Evolutionary conservation across 2,888 invertebrate genomes (phyloP).

Genomic region (Unio pictorum): DNA sequence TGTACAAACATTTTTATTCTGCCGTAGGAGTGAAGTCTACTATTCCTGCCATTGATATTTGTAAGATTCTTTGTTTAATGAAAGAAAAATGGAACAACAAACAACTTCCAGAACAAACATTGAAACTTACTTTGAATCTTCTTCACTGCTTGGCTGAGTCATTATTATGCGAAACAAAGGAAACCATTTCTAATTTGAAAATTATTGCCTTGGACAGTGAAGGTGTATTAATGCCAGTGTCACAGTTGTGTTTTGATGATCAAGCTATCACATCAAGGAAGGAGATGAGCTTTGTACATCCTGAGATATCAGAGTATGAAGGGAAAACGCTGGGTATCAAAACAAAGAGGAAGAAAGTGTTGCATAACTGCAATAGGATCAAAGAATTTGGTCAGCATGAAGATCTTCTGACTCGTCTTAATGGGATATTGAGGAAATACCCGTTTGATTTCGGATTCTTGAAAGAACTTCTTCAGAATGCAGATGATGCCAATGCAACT

Average conservation of each 20-base stretch:
- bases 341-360: conserved; percentile 7
- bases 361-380: conserved; percentile 8
- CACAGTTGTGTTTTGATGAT: conserved; percentile 48
- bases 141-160: conserved; percentile 19
- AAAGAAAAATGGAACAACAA: neutral
- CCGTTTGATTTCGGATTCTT: conserved; percentile 55
- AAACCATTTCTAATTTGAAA: neutral
- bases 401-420: conserved; percentile 50
- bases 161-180: neutral
- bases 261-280: conserved; percentile 39
- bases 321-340: conserved; percentile 15
- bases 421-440: conserved; percentile 55
- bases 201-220: too few species aligned
- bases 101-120: neutral
- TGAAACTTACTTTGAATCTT: conserved; percentile 8
- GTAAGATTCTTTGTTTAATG: neutral
- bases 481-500: conserved; percentile 62
- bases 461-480: conserved; percentile 65
- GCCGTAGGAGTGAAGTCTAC: too few species aligned
- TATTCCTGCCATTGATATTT: too few species aligned
- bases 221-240: conserved; percentile 26
- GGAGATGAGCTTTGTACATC: conserved; percentile 23
- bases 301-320: conserved; percentile 8
- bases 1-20: too few species aligned
- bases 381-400: conserved; percentile 61